These are phyloP conservation scores for Pyxicephalus adspersus DNA, from an alignment of 2,113 vertebrate species.

Conservation along the genomic window DNA sequence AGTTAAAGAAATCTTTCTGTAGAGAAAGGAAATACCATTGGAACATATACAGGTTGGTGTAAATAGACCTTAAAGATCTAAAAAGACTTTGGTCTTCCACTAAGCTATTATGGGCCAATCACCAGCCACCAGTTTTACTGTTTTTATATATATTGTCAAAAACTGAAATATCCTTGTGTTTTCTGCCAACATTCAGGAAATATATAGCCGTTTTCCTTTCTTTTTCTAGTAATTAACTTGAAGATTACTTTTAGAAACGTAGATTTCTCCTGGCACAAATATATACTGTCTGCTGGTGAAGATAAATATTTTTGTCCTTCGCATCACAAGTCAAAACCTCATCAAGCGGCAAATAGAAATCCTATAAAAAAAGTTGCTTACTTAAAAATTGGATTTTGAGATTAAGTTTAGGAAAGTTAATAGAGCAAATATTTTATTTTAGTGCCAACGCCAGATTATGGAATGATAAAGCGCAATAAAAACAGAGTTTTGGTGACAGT, in stretches of 20 bases:
- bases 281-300: background rate
- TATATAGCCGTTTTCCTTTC: background rate
- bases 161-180: background rate
- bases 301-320: slow-evolving; percentile 28
- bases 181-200: too few relatives aligned
- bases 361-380: background rate
- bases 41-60: too few relatives aligned
- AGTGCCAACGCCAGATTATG: background rate
- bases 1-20: too few relatives aligned
- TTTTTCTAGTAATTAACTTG: slow-evolving; percentile 20
- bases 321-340: background rate
- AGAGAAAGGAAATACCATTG: too few relatives aligned
- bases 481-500: too few relatives aligned
- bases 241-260: background rate
- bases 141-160: background rate
- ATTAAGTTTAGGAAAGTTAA: background rate
- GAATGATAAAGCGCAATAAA: background rate
- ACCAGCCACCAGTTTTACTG: background rate
- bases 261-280: background rate
- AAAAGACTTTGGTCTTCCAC: too few relatives aligned
- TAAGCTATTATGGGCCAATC: background rate
- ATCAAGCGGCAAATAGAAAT: slow-evolving; percentile 19
- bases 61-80: too few relatives aligned
- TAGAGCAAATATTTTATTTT: slow-evolving; percentile 20
- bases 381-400: slow-evolving; percentile 24